A percentile compares a stretch with the other conserved stretches of the same genome.
phyloP scores from a whole-genome alignment of 2,113 vertebrate genomes.

The Aptenodytes forsteri region DNA sequence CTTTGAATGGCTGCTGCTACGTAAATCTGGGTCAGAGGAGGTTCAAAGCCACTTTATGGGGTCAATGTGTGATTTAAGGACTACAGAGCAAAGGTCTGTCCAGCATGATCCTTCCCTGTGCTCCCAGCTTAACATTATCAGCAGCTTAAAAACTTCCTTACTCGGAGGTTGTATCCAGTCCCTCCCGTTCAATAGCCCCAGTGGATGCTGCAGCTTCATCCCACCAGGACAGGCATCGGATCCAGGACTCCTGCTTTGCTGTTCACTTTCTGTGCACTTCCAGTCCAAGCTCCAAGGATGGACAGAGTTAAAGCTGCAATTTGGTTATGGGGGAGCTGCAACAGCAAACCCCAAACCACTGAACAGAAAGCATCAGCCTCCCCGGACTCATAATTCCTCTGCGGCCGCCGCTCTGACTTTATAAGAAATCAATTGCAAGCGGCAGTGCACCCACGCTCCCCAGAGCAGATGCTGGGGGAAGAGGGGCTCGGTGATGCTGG shows the following conservation, averaged over 20 bases:
- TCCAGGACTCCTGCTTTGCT: neutral
- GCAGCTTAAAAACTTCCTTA: neutral
- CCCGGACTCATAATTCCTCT: neutral
- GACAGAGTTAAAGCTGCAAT: neutral
- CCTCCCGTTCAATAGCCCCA: neutral
- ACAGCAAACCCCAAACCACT: neutral
- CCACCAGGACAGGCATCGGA: fast-evolving
- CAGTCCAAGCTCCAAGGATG: neutral
- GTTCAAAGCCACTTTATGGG: neutral
- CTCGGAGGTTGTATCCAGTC: neutral
- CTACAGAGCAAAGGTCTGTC: neutral
- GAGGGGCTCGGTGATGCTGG: neutral
- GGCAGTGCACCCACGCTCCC: fast-evolving
- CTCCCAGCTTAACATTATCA: neutral
- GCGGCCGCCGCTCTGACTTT: fast-evolving
- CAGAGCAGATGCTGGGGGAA: neutral
- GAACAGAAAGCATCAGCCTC: neutral
- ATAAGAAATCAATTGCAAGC: neutral
- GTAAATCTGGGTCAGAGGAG: neutral
- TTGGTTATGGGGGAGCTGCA: neutral
- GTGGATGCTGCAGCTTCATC: neutral
- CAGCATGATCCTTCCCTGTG: neutral
- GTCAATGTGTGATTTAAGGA: neutral
- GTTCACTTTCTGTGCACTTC: neutral
- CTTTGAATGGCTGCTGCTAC: neutral